Base-by-base conservation (phyloP, 1,140 invertebrate genomes). In the Drosophila rufa region DNA sequence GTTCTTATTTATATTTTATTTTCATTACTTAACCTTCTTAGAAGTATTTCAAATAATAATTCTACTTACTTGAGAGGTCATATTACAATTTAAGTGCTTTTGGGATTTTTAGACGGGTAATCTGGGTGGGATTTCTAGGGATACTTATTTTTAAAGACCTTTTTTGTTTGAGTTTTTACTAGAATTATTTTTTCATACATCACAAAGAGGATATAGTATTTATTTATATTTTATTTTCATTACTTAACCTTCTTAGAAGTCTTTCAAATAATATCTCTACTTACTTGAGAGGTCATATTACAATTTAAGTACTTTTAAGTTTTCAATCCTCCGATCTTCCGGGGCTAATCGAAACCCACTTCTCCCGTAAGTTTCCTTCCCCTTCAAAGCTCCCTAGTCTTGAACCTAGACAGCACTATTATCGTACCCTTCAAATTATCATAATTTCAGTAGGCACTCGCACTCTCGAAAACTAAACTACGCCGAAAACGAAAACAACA, bases 371-470 rank as follows among this genome's bases (percentile, higher is more conserved):
- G 11, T 0, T 5, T 15, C 9, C 9, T 7, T 7, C 33, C 22
- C 55, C 27, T 11, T 27, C 22, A 19, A n/a, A 40, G 5, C 4
- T 15, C 48, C 15, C 14, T 4, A 14, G 9, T 25, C 19, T 22
- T 25, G 8, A n/a, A 17, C 8, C 14, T 48, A 9, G 25, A 46
- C 45, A 5, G 11, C 27, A 12, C 45, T 12, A 22, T 15, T 11
- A 8, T 3, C 19, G 46, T 7, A 4, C 27, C 36, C 4, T 14
- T 46, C 43, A 71, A 84, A 84, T 80, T 80, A 84, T 80, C 42
- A 78, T 84, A 80, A 84, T 84, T 80, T 74, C 15, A 57, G 71
- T 76, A 73, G 12, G 60, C 75, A 79, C 70, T 90, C 75, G 78
- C 75, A 67, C 66, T 84, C 78, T 82, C 79, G 57, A 82, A 61